phyloP scores from a whole-genome alignment of 2,113 vertebrate species.

The Eira barbara region DNA sequence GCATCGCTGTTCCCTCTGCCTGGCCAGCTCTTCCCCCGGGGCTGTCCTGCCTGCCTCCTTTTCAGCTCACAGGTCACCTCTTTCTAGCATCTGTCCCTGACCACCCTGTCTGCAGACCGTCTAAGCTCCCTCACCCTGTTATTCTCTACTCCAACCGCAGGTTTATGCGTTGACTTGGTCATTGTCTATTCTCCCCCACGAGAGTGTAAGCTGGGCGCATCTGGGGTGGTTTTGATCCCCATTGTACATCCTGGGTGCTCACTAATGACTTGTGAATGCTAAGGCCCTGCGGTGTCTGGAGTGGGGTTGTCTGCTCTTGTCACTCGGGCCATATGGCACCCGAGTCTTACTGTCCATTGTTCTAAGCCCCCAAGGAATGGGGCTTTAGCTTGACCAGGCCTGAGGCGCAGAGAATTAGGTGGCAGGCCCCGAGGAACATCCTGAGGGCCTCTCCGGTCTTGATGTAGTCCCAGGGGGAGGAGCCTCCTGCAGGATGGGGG shows the following conservation, averaged over 20 bases:
- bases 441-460: background rate
- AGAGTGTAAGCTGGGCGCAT: background rate
- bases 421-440: no score
- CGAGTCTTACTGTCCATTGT: background rate
- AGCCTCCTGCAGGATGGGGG: background rate
- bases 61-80: background rate
- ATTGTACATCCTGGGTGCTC: background rate
- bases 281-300: background rate
- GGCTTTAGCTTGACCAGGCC: background rate
- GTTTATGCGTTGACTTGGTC: background rate
- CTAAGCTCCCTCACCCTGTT: rapidly evolving
- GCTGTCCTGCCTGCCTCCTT: background rate
- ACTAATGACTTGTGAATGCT: background rate
- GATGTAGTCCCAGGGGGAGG: background rate
- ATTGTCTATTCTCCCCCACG: background rate
- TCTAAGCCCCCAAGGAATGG: background rate
- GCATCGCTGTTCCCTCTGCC: background rate
- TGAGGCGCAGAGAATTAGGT: background rate
- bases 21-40: background rate
- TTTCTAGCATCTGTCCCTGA: background rate
- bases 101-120: background rate
- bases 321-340: background rate
- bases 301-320: background rate
- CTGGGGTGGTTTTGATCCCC: background rate
- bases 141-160: background rate